Base-by-base conservation (phyloP, 2,113 vertebrate species). In the Phasianus colchicus region DNA sequence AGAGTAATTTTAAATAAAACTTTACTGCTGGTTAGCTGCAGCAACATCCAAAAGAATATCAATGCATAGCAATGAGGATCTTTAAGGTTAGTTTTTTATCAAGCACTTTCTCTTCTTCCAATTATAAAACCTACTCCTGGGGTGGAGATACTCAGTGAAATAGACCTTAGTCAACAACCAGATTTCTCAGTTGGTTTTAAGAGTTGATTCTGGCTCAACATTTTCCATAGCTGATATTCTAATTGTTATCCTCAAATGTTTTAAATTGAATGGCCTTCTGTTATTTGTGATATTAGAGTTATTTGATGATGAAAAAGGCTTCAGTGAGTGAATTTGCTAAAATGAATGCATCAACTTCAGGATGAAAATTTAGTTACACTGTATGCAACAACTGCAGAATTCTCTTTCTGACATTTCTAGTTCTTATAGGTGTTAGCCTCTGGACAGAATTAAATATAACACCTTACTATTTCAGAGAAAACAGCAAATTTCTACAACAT, bases 21-120 rank as follows among this genome's bases (percentile, higher is more conserved):
- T 64, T 72, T 71, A 19, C 42, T 50, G 36, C 15, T 42, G 60
- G 40, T 80, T 42, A 67, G 0, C 30, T 36, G 15, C 64, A 20
- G 47, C 19, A 71, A 57, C 16, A 50, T 40, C 40, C 58, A 77
- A 83, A n/a, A 77, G 36, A 71, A 17, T 43, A 64, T 9, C 34
- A 61, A 7, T 32, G 86, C 87, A 79, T 27, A 78, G 25, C 13
- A 6, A 0, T 40, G 57, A 88, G 42, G 43, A 45, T 83, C 50
- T 60, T 76, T 36, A 89, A 83, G 76, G 32, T 64, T 20, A 80
- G 12, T 45, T 97, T 94, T 54, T 92, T 79, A 42, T 63, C 74
- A 83, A 38, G 69, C 32, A 58, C 17, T 86, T 73, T 85, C 38
- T 76, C 30, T 82, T 36, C 66, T 69, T 79, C 61, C 58, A 94